Evolutionary conservation across 2,888 invertebrate species (phyloP), one percentile per base, ranked within the genome.

Genomic region (Archips crataeganus): DNA sequence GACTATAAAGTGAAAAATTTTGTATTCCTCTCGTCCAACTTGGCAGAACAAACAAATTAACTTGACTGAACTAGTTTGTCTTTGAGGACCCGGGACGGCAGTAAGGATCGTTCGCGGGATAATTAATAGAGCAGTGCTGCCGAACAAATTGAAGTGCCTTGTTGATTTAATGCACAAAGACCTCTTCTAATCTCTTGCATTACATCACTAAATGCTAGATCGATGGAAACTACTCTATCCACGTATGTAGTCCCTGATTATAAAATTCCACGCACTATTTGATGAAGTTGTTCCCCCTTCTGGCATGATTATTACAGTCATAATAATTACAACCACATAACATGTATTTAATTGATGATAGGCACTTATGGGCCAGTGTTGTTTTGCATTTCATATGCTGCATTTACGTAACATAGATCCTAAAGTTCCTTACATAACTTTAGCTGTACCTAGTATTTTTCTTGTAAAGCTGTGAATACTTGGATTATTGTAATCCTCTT

Each of bases 111-210:
- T 77, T 76, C 76, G 74, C 71, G 64, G 77, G 76, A 78, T 80
- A 81, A 80, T 79, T 79, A 79, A 81, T 79, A 74, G 80, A 74
- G 78, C 74, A 77, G 62, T 77, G 76, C 72, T 59, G 68, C 68
- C 70, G 76, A 77, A 79, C 79, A 78, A 81, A 81, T 80, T 77
- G 78, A 75, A 75, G 75, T 77, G 71, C 69, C 73, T 71, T 72
- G 71, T 71, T 79, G 78, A 79, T 80, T 81, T 78, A 80, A 75
- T 75, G 69, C 70, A 69, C 68, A 74, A 74, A 65, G 75, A 75
- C 61, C 57, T 63, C 59, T 62, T 67, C 60, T 76, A 75, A 77
- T 73, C 70, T 66, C 71, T 75, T 62, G 71, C 75, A 63, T 76
- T 78, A 76, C 75, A 74, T 78, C 77, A 77, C 62, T 70, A 76